These are phyloP conservation scores for Strigops habroptila DNA, from an alignment of 2,113 vertebrate genomes.

Conservation along the genomic window DNA sequence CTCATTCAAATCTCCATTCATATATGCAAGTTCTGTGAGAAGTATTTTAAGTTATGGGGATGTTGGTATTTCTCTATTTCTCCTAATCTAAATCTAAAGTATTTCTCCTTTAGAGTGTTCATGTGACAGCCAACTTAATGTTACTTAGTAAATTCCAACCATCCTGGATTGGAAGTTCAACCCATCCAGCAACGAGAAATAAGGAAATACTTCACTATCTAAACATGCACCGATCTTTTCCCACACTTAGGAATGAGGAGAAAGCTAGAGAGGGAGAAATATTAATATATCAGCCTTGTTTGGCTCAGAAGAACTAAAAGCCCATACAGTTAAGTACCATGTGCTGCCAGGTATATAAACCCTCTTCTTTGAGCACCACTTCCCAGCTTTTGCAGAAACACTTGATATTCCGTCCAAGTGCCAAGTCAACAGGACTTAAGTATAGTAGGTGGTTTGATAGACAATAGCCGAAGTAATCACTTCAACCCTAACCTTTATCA, in stretches of 20 bases:
- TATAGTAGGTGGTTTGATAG: not conserved
- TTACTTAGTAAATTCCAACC: not conserved
- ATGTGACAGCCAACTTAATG: rapidly evolving
- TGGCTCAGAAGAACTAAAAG: not conserved
- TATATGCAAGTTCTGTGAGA: rapidly evolving
- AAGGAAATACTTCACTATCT: not conserved
- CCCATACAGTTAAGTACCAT: not conserved
- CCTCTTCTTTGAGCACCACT: not conserved
- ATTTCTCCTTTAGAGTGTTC: not conserved
- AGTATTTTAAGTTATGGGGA: not conserved
- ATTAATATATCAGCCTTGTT: not conserved
- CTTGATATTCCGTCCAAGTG: not conserved
- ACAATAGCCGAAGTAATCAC: not conserved
- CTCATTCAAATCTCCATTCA: not conserved
- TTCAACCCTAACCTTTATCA: not conserved
- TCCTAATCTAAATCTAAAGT: too few species aligned
- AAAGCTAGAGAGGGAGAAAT: rapidly evolving
- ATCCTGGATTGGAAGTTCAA: rapidly evolving
- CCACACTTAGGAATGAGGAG: rapidly evolving
- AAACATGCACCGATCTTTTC: rapidly evolving
- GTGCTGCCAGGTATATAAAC: not conserved
- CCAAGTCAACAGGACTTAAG: not conserved
- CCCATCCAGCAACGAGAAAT: not conserved
- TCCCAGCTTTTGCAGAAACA: not conserved
- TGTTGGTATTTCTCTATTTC: too few species aligned